Base-by-base conservation (phyloP, 2,888 invertebrate species). In the Quadriops clusia region DNA sequence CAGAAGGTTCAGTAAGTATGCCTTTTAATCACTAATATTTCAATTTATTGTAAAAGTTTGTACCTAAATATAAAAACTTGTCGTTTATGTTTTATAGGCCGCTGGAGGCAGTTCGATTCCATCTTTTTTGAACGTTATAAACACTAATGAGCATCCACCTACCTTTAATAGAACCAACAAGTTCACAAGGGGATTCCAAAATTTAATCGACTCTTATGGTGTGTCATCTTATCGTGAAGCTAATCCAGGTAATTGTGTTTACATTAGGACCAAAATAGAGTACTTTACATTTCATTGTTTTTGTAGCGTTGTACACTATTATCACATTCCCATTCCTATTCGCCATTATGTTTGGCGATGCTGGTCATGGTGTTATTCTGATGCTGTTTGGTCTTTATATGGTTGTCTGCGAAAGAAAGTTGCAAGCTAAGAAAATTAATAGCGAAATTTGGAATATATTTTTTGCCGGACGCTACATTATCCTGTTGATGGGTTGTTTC, bases 271-370 rank as follows among this genome's bases (percentile, higher is more conserved):
- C n/a, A n/a, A n/a, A n/a, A n/a, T n/a, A n/a, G n/a, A n/a, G n/a
- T n/a, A n/a, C n/a, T n/a, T n/a, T n/a, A n/a, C n/a, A n/a, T n/a
- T n/a, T n/a, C n/a, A 23, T 9, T 23, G 7, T 8, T 34, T 32
- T 40, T 55, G 32, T 38, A 58, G 60, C 58, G 10, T 41, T 61
- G 14, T 61, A 61, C 40, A 58, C 60, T 11, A 76, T 85, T 50
- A 82, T 94, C 40, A 87, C 90, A 0, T 94, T 94, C 65, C 94
- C 94, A 5, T 94, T 94, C 67, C 62, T 94, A 22, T 94, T 94
- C 63, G 89, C 85, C 25, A 77, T 94, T 47, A 95, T 95, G 94
- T 95, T 94, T 60, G 94, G 94, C 11, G 94, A 94, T 58, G 65
- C 79, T 51, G 94, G 94, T 7, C 94, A 94, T 61, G 94, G 90